Evolutionary conservation across 2,113 vertebrate species (phyloP), one percentile per base, ranked within the genome.

Genomic region (Albula glossodonta): DNA sequence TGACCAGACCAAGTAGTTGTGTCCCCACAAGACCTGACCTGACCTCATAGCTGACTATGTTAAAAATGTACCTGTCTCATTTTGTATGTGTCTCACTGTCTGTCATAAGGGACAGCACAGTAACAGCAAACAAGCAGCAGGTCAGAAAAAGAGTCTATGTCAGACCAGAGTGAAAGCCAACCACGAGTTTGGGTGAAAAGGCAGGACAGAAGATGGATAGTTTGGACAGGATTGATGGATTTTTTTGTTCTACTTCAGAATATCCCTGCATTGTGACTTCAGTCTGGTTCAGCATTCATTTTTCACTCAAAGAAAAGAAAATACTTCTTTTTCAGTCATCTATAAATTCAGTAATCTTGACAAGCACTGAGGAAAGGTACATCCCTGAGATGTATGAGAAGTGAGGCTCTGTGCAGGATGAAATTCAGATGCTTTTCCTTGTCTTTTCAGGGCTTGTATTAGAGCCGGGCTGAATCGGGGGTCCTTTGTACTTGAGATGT

Each of bases 321-420:
- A 60, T 3, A 15, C 56, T 6, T 11, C 11, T 41, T 15, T 49
- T 80, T 80, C 51, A 9, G 52, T 51, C 4, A 19, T 82, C 12
- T 82, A 53, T 53, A 82, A 50, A 80, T 6, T 11, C 80, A 82
- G n/a, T 82, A 53, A 82, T 82, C 51, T n/a, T 53, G 51, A 22
- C 22, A 19, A 52, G 52, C 52, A 17, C 22, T 81, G 9, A 60
- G 17, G 56, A 60, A 60, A 60, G 80, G 80, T 52, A 53, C n/a
- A 10, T 80, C 25, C 52, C 15, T 52, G 49, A 12, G 19, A 52
- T 51, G 52, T 51, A 81, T 53, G 13, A 80, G 49, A 80, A 25
- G 49, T 80, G 78, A 50, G 56, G 49, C 78, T 80, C 78, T 11
- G 52, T 53, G 52, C 5, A 22, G 3, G 80, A 52, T 81, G 52